Evolutionary conservation across 2,113 vertebrate genomes (phyloP), one percentile per base, ranked within the genome.

Genomic region (Corythaeola cristata): DNA sequence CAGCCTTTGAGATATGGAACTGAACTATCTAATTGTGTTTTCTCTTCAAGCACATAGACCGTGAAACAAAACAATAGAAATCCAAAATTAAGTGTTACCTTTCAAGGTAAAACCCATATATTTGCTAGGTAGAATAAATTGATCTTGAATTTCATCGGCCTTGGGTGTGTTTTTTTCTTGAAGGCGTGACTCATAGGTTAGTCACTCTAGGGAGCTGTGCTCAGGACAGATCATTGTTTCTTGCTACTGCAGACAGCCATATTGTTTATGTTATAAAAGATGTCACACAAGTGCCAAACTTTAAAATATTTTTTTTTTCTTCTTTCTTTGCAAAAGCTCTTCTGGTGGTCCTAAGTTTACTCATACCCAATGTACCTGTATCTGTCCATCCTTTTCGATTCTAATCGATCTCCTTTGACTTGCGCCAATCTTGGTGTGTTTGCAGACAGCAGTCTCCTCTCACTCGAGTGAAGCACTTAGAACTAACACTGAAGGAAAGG

Each of bases 361-460:
- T 75, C 50, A 62, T 35, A 64, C 4, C 3, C 3, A 2, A 73
- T 6, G 11, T 18, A 64, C 28, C 13, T 3, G 4, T 37, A 59
- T 75, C 47, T 35, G 32, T 24, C 82, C 39, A 35, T 15, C 5
- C 26, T 75, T 92, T 87, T 78, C 18, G 80, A 86, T 39, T 47
- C 21, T 33, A 24, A 85, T 12, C 47, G 37, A 4, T 58, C n/a
- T 63, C 53, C 39, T 41, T 84, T 8, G 19, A 30, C 20, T 22
- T 39, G 23, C 3, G 8, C 18, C 45, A 15, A 28, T 71, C 39
- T n/a, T 14, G 6, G 15, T 2, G 1, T 3, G 5, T 56, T n/a
- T 82, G 53, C 35, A 76, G 30, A 22, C n/a, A 77, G 45, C 55
- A 87, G 16, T 16, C 26, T 74, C 22, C 56, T 37, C 45, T 71